These are phyloP conservation scores for Peromyscus polionotus DNA, from an alignment of 2,113 vertebrate species.

Conservation along the genomic window DNA sequence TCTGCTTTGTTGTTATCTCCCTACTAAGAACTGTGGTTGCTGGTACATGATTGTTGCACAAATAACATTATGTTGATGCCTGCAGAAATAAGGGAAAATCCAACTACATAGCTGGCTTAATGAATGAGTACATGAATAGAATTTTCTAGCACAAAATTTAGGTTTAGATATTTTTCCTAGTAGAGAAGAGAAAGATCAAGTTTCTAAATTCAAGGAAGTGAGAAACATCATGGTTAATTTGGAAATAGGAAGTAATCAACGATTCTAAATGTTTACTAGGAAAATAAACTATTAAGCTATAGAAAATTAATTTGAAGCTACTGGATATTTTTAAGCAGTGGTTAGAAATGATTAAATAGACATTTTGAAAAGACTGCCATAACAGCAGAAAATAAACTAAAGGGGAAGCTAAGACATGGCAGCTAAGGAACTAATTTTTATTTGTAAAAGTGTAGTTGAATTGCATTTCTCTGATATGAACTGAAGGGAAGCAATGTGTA, in stretches of 20 bases:
- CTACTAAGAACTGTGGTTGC: neutral
- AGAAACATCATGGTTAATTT: neutral
- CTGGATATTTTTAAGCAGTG: conserved; percentile 31
- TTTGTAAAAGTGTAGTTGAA: conserved; percentile 15
- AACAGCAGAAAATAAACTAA: neutral
- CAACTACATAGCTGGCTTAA: neutral
- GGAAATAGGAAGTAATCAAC: conserved; percentile 24
- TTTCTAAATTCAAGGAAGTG: conserved; percentile 37
- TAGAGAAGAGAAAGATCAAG: neutral
- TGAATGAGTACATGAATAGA: neutral
- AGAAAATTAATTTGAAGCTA: conserved; percentile 44
- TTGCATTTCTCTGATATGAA: neutral
- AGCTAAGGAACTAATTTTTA: neutral
- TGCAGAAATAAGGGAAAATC: neutral
- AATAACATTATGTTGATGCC: neutral
- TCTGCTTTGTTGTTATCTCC: neutral
- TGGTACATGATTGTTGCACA: neutral
- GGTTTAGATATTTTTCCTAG: neutral
- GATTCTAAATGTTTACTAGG: neutral
- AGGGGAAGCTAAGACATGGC: neutral
- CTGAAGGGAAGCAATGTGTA: neutral
- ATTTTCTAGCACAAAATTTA: neutral
- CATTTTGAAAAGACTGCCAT: neutral
- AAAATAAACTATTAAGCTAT: conserved; percentile 51
- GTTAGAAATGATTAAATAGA: conserved; percentile 16